A percentile compares a stretch with the other conserved stretches of the same genome.
These are phyloP conservation scores for Dendropsophus ebraccatus DNA, from an alignment of 2,113 vertebrate species.

Conservation along the genomic window DNA sequence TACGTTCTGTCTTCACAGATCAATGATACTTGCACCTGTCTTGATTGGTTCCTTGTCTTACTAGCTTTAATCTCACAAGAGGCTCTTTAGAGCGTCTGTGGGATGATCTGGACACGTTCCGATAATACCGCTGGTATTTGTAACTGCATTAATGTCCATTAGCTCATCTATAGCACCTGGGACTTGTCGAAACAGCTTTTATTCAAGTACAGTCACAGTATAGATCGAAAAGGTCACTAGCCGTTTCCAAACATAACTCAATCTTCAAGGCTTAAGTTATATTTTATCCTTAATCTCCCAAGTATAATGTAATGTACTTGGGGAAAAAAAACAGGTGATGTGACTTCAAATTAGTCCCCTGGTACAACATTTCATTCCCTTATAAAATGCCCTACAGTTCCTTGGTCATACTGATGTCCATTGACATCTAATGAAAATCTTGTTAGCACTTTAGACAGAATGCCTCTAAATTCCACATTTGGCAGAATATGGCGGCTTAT, in stretches of 20 bases:
- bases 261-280: constrained; percentile 30
- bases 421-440: too few species aligned
- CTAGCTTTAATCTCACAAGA: constrained; percentile 40
- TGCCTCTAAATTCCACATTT: too few species aligned
- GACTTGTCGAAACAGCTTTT: constrained; percentile 25
- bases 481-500: too few species aligned
- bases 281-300: constrained; percentile 26
- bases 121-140: constrained; percentile 22
- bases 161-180: constrained; percentile 40
- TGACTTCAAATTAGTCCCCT: background rate
- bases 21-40: constrained; percentile 25
- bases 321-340: background rate
- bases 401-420: too few species aligned
- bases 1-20: background rate
- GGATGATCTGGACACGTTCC: constrained; percentile 27
- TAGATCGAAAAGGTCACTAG: constrained; percentile 19
- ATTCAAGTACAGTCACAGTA: constrained; percentile 43
- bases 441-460: too few species aligned
- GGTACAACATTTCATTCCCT: background rate
- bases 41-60: background rate
- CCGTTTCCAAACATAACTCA: constrained; percentile 31
- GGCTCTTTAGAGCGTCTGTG: background rate
- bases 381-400: background rate
- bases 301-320: constrained; percentile 9
- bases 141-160: constrained; percentile 53